Conservation (phyloP, 2,113 vertebrate genomes). For the Pica pica region DNA sequence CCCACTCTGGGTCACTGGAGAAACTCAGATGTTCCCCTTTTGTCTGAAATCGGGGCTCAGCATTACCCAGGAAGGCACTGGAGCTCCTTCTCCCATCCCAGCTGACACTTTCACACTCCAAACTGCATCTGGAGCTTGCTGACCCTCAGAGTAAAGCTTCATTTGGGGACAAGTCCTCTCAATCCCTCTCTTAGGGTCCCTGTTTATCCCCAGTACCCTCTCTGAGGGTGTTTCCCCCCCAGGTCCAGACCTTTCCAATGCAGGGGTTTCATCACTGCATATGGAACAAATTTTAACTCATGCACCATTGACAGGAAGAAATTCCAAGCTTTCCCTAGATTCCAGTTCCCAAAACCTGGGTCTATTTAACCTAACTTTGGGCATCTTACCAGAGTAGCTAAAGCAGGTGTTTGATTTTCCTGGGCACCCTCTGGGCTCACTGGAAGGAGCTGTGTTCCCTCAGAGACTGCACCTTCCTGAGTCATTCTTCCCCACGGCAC, state of each 20-base stretch:
- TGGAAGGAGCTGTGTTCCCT: background rate
- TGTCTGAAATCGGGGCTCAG: background rate
- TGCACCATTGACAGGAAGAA: rapidly evolving
- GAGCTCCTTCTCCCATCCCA: background rate
- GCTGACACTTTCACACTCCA: background rate
- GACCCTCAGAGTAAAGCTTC: background rate
- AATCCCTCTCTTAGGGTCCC: background rate
- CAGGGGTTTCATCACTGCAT: background rate
- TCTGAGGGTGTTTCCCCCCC: background rate
- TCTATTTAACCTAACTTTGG: background rate
- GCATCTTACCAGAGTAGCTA: background rate
- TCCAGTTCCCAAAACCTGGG: background rate
- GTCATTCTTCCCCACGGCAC: rapidly evolving
- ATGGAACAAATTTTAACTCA: background rate
- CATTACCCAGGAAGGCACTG: background rate
- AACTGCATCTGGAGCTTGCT: background rate
- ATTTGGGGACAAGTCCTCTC: rapidly evolving
- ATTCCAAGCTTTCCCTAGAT: background rate
- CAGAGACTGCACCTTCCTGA: background rate
- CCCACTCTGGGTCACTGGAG: background rate
- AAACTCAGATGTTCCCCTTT: background rate
- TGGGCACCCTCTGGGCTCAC: background rate
- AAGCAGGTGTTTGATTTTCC: background rate
- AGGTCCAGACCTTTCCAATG: rapidly evolving
- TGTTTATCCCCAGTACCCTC: background rate